A percentile compares a stretch with the other conserved stretches of the same genome.
These are phyloP conservation scores for Cebidichthys violaceus DNA, from an alignment of 2,113 vertebrate genomes.

Conservation along the genomic window DNA sequence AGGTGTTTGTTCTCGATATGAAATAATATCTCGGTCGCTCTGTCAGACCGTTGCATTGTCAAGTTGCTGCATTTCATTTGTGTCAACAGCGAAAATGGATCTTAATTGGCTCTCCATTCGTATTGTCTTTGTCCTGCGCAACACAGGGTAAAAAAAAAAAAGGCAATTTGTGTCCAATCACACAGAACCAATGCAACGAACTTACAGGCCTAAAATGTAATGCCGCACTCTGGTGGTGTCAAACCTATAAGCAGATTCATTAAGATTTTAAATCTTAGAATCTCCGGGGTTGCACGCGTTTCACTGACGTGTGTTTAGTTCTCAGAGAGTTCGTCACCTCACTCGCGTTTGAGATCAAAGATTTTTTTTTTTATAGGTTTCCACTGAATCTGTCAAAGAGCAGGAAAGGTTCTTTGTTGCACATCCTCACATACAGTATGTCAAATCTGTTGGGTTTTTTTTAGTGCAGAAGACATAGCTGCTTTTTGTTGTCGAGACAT, in stretches of 20 bases:
- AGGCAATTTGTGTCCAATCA: no score
- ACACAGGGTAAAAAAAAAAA: no score
- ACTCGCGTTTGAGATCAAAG: conserved; percentile 42
- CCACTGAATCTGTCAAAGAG: conserved; percentile 32
- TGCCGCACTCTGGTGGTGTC: background rate
- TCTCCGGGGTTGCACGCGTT: background rate
- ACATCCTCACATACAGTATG: conserved; percentile 20
- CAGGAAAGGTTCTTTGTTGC: conserved; percentile 35
- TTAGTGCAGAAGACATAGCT: conserved; percentile 27
- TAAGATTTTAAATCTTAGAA: background rate
- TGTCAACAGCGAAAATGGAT: no score
- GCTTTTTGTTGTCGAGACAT: conserved; percentile 38
- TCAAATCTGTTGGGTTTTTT: conserved; percentile 54
- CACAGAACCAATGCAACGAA: background rate
- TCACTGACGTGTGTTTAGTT: conserved; percentile 25
- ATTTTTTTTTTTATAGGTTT: conserved; percentile 40
- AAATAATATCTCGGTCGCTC: no score
- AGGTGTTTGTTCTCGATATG: no score
- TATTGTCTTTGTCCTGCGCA: no score
- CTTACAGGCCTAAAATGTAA: no score
- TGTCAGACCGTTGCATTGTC: no score
- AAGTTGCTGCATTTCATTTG: no score
- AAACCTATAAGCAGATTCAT: background rate
- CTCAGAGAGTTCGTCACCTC: conserved; percentile 19
- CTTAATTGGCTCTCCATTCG: no score